Base-by-base conservation (phyloP, 1,140 invertebrate genomes). In the Drosophila aff. region DNA sequence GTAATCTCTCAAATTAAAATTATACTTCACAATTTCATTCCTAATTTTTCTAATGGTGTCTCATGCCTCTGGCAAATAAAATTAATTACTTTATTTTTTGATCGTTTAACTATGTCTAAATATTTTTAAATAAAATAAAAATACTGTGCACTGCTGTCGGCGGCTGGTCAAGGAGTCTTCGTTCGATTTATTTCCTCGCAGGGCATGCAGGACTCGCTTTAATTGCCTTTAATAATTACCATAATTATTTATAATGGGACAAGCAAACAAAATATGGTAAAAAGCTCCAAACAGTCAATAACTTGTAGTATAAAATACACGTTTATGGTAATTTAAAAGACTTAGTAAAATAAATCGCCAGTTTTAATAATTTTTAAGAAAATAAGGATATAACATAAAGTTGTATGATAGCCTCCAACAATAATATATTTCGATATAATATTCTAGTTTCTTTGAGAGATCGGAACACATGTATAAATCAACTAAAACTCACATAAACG, bases 221-320 rank as follows among this genome's bases (percentile, higher is more conserved):
- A 55, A 55, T 55, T 55, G 52, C 33, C 8, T 23, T 53, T 23
- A 55, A 38, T 23, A 55, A 55, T 55, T 55, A 38, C 52, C 33
- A 55, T 55, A 55, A 55, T 55, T 55, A 55, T 15, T 38, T 55
- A 23, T 55, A 55, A 55, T 55, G 52, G 52, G 33, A 38, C 52
- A 38, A 38, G 52, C 52, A 55, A 38, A 55, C 31, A 38, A 55
- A 55, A 55, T 55, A 38, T 55, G 33, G 13, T 13, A 55, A 55
- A 55, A 55, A 15, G 31, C 7, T 16, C 18, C 7, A 8, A 16
- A 23, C 38, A 36, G 31, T 21, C 50, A 36, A 53, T 55, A 55
- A 21, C 4, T 38, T 16, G 7, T 16, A 53, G 13, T 10, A 16
- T 9, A 16, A 8, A 36, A 55, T 21, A 38, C 33, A 15, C 52